Evolutionary conservation across 2,888 invertebrate species (phyloP).

Genomic region (Girardia tigrina): DNA sequence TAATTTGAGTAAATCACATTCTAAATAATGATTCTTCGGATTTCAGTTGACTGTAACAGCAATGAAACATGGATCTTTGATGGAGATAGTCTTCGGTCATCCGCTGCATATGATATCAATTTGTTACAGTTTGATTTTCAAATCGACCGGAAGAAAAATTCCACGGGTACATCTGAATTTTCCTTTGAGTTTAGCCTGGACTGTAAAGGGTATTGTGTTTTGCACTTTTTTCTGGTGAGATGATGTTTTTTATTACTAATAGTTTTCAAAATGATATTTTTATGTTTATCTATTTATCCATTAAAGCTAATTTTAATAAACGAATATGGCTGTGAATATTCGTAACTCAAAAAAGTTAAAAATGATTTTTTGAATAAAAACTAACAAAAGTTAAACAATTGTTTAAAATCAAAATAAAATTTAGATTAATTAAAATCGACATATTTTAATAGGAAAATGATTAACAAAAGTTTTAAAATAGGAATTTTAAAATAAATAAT

Average conservation of each 20-base stretch:
- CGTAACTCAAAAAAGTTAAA: too few species aligned
- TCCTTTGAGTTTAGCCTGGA: background rate
- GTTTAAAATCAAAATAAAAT: too few species aligned
- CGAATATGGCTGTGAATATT: too few species aligned
- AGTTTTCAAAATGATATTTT: background rate
- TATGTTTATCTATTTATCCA: background rate
- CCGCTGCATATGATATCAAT: background rate
- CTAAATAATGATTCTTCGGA: too few species aligned
- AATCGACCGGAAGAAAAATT: background rate
- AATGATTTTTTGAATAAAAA: too few species aligned
- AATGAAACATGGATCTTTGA: background rate
- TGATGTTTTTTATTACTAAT: background rate
- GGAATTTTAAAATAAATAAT: too few species aligned
- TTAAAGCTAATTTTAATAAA: background rate
- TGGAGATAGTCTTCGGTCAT: background rate
- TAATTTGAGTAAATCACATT: too few species aligned
- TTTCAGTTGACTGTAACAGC: background rate
- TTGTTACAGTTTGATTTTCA: background rate
- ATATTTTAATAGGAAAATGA: too few species aligned
- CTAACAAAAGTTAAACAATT: too few species aligned
- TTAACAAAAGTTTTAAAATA: too few species aligned
- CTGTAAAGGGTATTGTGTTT: background rate
- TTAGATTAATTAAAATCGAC: too few species aligned
- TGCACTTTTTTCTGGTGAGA: conserved; percentile 1
- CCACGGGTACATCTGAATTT: background rate